Evolutionary conservation across 2,113 vertebrate species (phyloP), one percentile per base, ranked within the genome.

Genomic region (Pleuronectes platessa): DNA sequence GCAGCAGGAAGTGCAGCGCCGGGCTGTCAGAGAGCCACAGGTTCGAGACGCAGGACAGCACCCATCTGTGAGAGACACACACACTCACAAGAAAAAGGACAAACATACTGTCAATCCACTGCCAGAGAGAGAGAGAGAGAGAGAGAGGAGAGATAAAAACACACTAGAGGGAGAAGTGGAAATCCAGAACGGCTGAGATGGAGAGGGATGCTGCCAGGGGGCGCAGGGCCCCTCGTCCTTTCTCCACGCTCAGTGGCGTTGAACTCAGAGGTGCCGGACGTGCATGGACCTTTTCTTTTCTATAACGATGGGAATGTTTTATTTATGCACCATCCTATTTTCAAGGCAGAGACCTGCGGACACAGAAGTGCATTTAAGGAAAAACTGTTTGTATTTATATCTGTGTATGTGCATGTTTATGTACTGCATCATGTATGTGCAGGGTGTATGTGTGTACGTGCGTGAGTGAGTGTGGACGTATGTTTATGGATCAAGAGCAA

Each of bases 1-100:
- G 86, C 76, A 75, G 81, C 82, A 91, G 93, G 40, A 95, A 95
- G 81, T 87, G 92, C 72, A 92, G 91, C 31, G 67, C 84, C 0
- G 91, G 93, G 12, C 85, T 91, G 26, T 81, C 91, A 0, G 95
- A 95, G 71, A 93, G 92, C 60, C 90, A 92, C 81, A 90, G 88
- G 71, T 95, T 94, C 3, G 90, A 95, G 21, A 91, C 89, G 3
- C 94, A 93, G 85, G 94, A 95, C 90, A 96, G 94, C 88, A 95
- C 94, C 31, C 94, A 94, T 56, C 93, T 96, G 92, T 95, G 88
- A 95, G 66, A 73, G 58, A 83, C 15, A 49, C 13, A 47, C 13
- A 49, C 13, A 49, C 45, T 13, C 37, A 40, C 11, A 63, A 73
- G 9, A 26, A 9, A 3, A 47, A 4, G 68, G 31, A 71, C 9